Evolutionary conservation across 2,888 invertebrate genomes (phyloP), one percentile per base, ranked within the genome.

Genomic region (Myopa testacea): DNA sequence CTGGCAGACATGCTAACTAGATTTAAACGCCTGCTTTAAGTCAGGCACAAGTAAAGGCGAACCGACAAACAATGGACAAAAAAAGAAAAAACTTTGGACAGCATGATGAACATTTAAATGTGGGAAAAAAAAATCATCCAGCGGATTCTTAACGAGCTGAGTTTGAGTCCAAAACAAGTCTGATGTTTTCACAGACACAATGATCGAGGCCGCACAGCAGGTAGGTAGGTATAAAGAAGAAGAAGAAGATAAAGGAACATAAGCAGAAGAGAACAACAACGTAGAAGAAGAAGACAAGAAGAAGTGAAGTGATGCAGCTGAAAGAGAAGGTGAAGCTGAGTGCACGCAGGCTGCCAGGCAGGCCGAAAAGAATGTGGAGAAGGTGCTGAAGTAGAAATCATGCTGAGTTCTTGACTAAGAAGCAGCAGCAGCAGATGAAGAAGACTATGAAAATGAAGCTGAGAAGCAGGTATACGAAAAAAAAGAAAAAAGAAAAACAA

Each of bases 1-100:
- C 37, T 12, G 5, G 16, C 55, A 34, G 75, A 75, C 75, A 75
- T 67, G 67, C 37, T 75, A 75, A 75, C 75, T 67, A 75, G 75
- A 67, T 67, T 67, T 67, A 10, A 75, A 75, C 67, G 75, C 67
- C 60, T 71, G 55, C 16, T 19, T 37, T 58, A 26, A 26, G 62
- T 26, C 34, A 6, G 14, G 19, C 34, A 10, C 58, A 16, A 58
- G 58, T 4, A 38, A 67, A 14, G 12, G 7, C 37, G 38, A 38
- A 38, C 3, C 12, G 67, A 67, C 12, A 38, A 12, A 38, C 34
- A 38, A 38, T 14, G 68, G n/a, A n/a, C 52, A 8, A 10, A 58
- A 55, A 55, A 70, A 19, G n/a, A 10, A 62, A 26, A n/a, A 62
- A 62, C 34, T 19, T 62, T 26, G 34, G 62, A 34, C 62, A 62